Evolutionary conservation across 1,140 invertebrate species (phyloP).

Genomic region (Diuraphis noxia): DNA sequence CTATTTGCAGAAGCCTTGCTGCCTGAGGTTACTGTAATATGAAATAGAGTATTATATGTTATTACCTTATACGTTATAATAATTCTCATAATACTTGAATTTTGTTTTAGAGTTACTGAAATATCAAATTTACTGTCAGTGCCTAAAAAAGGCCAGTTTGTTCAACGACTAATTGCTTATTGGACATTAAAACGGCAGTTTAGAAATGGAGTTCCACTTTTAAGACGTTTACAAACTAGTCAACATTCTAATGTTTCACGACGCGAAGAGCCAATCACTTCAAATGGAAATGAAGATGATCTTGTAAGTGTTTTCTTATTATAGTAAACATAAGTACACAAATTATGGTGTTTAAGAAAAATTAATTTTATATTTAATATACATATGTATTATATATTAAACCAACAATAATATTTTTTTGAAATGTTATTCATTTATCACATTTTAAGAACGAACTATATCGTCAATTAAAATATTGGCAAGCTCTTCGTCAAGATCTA

Average conservation of each 20-base stretch:
- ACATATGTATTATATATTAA: neutral
- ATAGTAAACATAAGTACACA: neutral
- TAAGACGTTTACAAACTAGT: slow-evolving; percentile 75
- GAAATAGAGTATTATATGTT: neutral
- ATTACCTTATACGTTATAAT: neutral
- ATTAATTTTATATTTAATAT: neutral
- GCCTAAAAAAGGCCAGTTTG: slow-evolving; percentile 80
- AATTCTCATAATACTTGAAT: neutral
- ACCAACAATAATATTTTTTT: neutral
- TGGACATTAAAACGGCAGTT: slow-evolving; percentile 97
- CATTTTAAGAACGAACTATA: slow-evolving; percentile 67
- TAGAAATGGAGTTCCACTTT: slow-evolving; percentile 91
- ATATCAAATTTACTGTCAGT: slow-evolving; percentile 74
- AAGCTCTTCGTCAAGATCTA: slow-evolving; percentile 89
- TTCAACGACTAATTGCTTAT: slow-evolving; percentile 85
- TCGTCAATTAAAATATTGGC: slow-evolving; percentile 91
- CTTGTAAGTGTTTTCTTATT: slow-evolving; percentile 56
- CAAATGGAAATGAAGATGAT: slow-evolving; percentile 57
- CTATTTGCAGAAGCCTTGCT: neutral
- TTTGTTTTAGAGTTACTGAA: slow-evolving; percentile 70
- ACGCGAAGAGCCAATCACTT: slow-evolving; percentile 56
- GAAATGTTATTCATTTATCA: slow-evolving; percentile 11
- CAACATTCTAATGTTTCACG: slow-evolving; percentile 62
- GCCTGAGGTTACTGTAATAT: neutral
- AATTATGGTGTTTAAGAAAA: neutral